Evolutionary conservation across 2,888 invertebrate genomes (phyloP).

Genomic region (Drosophila leonis): DNA sequence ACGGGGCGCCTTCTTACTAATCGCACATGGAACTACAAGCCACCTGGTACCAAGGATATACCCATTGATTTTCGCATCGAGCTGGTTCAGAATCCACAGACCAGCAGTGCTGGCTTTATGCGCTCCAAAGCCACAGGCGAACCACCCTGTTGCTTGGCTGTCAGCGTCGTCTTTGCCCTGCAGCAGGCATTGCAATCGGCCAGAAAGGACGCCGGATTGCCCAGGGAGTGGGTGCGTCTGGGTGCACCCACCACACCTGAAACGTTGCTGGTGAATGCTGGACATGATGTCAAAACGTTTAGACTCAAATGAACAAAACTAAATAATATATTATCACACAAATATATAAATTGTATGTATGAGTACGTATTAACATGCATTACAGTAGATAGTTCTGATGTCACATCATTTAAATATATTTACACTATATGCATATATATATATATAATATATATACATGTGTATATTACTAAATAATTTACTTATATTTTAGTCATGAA

Average conservation of each 20-base stretch:
- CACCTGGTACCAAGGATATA: conserved; percentile 92
- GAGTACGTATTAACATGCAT: neutral
- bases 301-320: conserved; percentile 41
- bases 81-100: conserved; percentile 88
- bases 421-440: neutral
- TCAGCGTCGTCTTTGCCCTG: conserved; percentile 88
- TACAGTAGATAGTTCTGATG: neutral
- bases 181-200: conserved; percentile 90
- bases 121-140: conserved; percentile 91
- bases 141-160: conserved; percentile 87
- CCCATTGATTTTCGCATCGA: conserved; percentile 91
- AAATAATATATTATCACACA: neutral
- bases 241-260: conserved; percentile 84
- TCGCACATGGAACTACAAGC: conserved; percentile 93
- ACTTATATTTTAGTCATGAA: neutral
- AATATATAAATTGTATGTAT: neutral
- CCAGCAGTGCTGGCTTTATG: conserved; percentile 88
- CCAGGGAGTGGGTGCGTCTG: conserved; percentile 78
- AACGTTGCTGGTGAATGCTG: conserved; percentile 75
- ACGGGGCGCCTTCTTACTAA: conserved; percentile 90
- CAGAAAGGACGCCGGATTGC: conserved; percentile 88
- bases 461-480: neutral
- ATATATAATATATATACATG: neutral
- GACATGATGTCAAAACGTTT: conserved; percentile 64
- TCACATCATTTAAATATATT: neutral